Percentiles rank a stretch among this genome's conserved stretches.
Conservation (phyloP, 2,113 vertebrate species). For the Cavia porcellus region DNA sequence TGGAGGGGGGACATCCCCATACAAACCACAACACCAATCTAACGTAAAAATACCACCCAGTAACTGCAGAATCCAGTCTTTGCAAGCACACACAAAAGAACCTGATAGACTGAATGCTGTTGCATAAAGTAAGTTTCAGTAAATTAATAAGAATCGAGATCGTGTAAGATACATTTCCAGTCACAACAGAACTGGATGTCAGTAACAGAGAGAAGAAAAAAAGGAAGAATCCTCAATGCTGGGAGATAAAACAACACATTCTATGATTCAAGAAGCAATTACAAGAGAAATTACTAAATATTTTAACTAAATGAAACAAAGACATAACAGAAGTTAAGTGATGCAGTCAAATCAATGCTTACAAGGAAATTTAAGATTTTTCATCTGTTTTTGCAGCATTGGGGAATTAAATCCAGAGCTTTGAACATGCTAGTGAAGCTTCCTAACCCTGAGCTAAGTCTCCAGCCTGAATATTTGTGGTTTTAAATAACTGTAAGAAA, state of each 20-base stretch:
- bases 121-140: background rate
- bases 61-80: background rate
- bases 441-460: background rate
- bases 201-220: background rate
- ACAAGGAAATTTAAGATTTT: background rate
- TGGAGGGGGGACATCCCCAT: background rate
- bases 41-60: background rate
- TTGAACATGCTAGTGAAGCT: background rate
- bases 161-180: background rate
- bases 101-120: background rate
- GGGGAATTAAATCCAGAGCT: background rate
- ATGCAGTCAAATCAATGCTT: background rate
- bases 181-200: background rate
- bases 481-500: background rate
- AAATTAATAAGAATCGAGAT: background rate
- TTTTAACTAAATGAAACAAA: conserved; percentile 31
- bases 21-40: background rate
- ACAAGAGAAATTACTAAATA: conserved; percentile 27
- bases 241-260: background rate
- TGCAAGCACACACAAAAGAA: background rate
- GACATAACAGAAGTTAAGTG: background rate
- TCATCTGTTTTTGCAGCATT: background rate
- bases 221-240: background rate
- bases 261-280: background rate
- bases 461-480: background rate